A percentile compares a stretch with the other conserved stretches of the same genome.
phyloP scores from a whole-genome alignment of 2,113 vertebrate genomes.

The Picathartes gymnocephalus region DNA sequence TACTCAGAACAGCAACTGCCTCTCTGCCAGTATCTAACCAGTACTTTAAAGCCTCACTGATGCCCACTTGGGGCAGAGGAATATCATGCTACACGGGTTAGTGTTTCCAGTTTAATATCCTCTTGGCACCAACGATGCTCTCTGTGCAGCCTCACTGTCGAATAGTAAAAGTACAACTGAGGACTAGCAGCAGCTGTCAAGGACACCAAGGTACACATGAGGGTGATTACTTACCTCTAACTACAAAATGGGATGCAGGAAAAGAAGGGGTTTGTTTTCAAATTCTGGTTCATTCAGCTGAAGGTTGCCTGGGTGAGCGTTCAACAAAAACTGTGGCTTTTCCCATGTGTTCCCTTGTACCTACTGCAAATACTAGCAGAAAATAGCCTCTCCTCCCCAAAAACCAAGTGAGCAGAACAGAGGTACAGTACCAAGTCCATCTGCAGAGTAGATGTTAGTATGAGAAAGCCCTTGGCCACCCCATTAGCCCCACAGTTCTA shows the following conservation, averaged over 20 bases:
- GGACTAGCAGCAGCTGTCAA: not conserved
- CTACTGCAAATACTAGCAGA: not conserved
- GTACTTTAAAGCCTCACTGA: not conserved
- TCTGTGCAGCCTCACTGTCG: not conserved
- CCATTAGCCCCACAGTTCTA: constrained; percentile 80
- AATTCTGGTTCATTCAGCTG: constrained; percentile 22
- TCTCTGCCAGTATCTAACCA: not conserved
- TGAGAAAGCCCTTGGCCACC: constrained; percentile 75
- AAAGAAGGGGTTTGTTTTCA: not conserved
- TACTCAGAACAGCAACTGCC: not conserved
- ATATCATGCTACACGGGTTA: not conserved
- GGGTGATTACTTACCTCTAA: constrained; percentile 21
- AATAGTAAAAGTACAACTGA: not conserved
- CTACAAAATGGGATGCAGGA: not conserved
- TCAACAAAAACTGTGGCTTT: constrained; percentile 13
- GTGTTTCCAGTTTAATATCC: not conserved
- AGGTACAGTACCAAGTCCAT: constrained; percentile 83
- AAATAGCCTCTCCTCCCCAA: constrained; percentile 4
- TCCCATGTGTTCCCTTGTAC: constrained; percentile 20
- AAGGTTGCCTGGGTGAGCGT: not conserved
- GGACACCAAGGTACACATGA: not conserved
- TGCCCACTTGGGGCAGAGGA: not conserved
- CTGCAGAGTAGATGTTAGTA: constrained; percentile 87
- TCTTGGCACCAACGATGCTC: not conserved
- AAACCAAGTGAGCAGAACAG: not conserved